Conservation (phyloP, 2,888 invertebrate genomes). For the Geophilus truncorum region DNA sequence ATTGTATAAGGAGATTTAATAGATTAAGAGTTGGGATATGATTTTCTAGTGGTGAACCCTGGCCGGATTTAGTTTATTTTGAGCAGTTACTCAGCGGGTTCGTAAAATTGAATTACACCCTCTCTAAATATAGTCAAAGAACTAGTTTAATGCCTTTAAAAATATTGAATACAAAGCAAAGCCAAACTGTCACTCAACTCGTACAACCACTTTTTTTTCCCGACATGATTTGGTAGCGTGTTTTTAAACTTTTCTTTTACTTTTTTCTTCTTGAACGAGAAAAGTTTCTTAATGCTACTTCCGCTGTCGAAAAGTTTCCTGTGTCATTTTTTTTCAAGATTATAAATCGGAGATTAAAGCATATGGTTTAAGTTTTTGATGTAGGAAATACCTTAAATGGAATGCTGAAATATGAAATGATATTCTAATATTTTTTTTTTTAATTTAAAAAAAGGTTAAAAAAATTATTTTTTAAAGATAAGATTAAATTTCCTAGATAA, state of each 20-base stretch:
- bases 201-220: background rate
- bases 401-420: background rate
- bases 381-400: background rate
- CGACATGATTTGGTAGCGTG: background rate
- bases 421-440: background rate
- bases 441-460: background rate
- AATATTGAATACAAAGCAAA: background rate
- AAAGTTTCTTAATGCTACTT: background rate
- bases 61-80: background rate
- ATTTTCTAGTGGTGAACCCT: background rate
- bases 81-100: slow-evolving; percentile 15
- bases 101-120: background rate
- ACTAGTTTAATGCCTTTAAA: slow-evolving; percentile 21
- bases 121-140: background rate
- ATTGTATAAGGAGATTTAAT: background rate
- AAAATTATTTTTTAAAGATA: background rate
- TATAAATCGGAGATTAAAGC: background rate
- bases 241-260: background rate
- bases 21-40: background rate
- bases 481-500: background rate
- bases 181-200: slow-evolving; percentile 10
- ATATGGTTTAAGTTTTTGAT: background rate
- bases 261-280: background rate
- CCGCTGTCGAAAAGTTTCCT: background rate
- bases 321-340: background rate